Percentiles rank a stretch among this genome's conserved stretches.
Evolutionary conservation across 2,797 vertebrate species (phyloP).

Genomic region (Mallotus villosus): DNA sequence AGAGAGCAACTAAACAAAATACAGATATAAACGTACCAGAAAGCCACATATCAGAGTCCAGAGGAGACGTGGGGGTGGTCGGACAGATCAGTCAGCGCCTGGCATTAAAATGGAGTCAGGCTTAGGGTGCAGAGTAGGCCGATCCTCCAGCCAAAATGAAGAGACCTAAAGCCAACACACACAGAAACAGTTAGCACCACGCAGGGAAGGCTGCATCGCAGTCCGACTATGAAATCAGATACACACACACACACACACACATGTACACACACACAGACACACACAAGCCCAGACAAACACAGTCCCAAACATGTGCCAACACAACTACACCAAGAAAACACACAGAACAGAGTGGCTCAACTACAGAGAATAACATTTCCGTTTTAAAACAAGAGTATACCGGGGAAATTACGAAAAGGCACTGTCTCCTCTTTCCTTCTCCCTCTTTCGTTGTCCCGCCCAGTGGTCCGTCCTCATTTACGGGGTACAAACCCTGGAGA

Average conservation of each 20-base stretch:
- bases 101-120: conserved; percentile 72
- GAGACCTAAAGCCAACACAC: conserved; percentile 63
- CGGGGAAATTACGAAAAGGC: conserved; percentile 54
- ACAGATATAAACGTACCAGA: conserved; percentile 57
- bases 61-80: conserved; percentile 36
- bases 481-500: conserved; percentile 70
- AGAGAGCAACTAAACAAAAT: conserved; percentile 43
- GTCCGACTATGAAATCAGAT: conserved; percentile 43
- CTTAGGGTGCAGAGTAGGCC: conserved; percentile 70
- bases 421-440: conserved; percentile 62
- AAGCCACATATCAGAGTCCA: conserved; percentile 37
- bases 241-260: conserved; percentile 7
- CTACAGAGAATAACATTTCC: conserved; percentile 55
- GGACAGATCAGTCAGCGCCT: conserved; percentile 63
- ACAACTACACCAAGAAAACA: conserved; percentile 51
- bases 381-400: conserved; percentile 46
- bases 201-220: conserved; percentile 47
- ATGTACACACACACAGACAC: conserved; percentile 3
- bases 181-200: conserved; percentile 56
- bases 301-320: conserved; percentile 66
- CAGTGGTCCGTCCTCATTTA: conserved; percentile 72
- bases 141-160: conserved; percentile 50
- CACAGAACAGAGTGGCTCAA: conserved; percentile 53
- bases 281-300: conserved; percentile 55
- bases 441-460: conserved; percentile 64